A percentile compares a stretch with the other conserved stretches of the same genome.
phyloP scores from a whole-genome alignment of 1,140 invertebrate species.

The Thaumetopoea pityocampa region DNA sequence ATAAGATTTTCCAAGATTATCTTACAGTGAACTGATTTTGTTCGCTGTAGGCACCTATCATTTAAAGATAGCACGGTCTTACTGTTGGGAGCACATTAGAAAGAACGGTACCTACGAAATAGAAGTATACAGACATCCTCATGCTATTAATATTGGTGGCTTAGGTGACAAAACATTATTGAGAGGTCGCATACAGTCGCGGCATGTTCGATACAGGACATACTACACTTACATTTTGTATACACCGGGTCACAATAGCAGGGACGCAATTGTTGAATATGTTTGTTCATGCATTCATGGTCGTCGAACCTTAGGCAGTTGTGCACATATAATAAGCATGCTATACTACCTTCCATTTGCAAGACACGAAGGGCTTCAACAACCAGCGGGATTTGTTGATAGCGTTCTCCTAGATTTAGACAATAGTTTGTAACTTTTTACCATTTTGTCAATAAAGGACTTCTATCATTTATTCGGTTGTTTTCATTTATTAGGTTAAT shows the following conservation, averaged over 20 bases:
- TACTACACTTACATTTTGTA: conserved; percentile 23
- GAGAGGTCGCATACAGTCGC: conserved; percentile 20
- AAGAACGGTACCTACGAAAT: conserved; percentile 20
- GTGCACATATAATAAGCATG: conserved; percentile 15
- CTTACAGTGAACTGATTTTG: conserved; percentile 22
- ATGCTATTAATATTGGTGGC: too few species aligned
- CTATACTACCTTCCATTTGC: conserved; percentile 10
- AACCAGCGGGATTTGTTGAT: neutral
- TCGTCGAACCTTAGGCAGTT: conserved; percentile 16
- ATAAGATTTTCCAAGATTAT: conserved; percentile 19
- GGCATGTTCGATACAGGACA: conserved; percentile 11
- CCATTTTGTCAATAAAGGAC: too few species aligned
- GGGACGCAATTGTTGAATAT: conserved; percentile 5
- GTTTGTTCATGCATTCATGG: conserved; percentile 17
- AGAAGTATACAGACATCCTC: conserved; percentile 16
- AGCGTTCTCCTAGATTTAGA: neutral
- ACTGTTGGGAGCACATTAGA: conserved; percentile 23
- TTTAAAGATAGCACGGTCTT: conserved; percentile 24
- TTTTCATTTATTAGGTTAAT: too few species aligned
- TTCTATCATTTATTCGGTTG: too few species aligned
- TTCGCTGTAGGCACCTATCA: conserved; percentile 27
- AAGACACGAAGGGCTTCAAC: conserved; percentile 18
- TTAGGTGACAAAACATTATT: conserved; percentile 21
- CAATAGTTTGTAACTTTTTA: too few species aligned
- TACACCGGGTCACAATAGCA: conserved; percentile 10